Percentiles rank a stretch among this genome's conserved stretches.
Evolutionary conservation across 2,797 vertebrate species (phyloP).

Genomic region (Orestias chungarensis): DNA sequence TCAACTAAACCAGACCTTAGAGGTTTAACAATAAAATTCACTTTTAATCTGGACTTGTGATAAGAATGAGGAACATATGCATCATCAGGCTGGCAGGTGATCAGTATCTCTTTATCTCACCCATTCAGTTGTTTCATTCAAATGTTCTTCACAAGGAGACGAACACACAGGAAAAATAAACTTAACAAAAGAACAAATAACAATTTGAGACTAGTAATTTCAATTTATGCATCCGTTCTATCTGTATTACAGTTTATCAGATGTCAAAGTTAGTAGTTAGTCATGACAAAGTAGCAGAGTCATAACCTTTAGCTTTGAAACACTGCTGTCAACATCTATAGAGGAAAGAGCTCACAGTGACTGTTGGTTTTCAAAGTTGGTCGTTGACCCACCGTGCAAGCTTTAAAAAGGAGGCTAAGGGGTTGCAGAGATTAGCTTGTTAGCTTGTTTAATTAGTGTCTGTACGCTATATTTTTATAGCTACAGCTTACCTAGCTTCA

Average conservation of each 20-base stretch:
- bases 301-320: neutral
- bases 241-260: neutral
- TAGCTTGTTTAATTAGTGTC: neutral
- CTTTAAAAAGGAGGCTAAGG: neutral
- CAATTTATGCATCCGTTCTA: no score
- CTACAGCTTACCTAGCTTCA: neutral
- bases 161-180: no score
- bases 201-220: no score
- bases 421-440: neutral
- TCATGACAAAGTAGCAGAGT: neutral
- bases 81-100: no score
- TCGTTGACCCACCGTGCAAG: neutral
- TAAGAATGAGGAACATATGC: no score
- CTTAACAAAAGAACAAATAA: no score
- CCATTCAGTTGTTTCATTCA: no score
- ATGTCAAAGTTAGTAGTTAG: neutral
- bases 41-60: no score
- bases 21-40: no score
- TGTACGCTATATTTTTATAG: neutral
- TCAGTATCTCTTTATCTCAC: no score
- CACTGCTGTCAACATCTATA: neutral
- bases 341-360: neutral
- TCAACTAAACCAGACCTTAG: no score
- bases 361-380: neutral
- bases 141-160: no score